Conservation (phyloP, 2,888 invertebrate species). For the Lithosia quadra region DNA sequence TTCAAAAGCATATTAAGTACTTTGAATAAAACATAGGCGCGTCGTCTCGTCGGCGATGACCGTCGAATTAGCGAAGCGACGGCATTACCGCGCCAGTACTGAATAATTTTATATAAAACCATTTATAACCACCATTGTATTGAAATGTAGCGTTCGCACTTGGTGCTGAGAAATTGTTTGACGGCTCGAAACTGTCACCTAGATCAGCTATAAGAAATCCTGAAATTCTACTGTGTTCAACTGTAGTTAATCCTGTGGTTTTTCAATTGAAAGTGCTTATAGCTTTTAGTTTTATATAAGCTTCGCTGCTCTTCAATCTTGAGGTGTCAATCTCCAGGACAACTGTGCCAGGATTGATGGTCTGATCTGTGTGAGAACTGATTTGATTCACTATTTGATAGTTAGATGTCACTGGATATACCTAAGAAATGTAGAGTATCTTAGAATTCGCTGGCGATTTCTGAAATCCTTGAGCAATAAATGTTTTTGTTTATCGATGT, state of each 20-base stretch:
- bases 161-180: constrained; percentile 23
- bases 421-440: no score
- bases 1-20: constrained; percentile 41
- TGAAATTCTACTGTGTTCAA: background rate
- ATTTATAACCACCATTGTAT: constrained; percentile 46
- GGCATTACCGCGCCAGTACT: constrained; percentile 44
- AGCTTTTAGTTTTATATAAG: background rate
- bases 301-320: background rate
- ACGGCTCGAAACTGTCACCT: constrained; percentile 7
- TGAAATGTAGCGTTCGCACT: constrained; percentile 34
- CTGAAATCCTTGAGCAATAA: no score
- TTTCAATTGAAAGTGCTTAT: background rate
- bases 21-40: constrained; percentile 50
- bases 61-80: constrained; percentile 39
- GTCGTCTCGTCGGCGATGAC: constrained; percentile 26
- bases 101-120: constrained; percentile 41
- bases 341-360: background rate
- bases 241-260: background rate
- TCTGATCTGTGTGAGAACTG: background rate
- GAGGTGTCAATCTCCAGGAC: background rate
- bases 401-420: background rate
- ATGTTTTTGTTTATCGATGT: no score
- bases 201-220: constrained; percentile 5
- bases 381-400: background rate
- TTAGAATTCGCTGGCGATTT: no score